Percentiles rank a stretch among this genome's conserved stretches.
Evolutionary conservation across 1,140 invertebrate genomes (phyloP).

Genomic region (Macrostomum lignano): DNA sequence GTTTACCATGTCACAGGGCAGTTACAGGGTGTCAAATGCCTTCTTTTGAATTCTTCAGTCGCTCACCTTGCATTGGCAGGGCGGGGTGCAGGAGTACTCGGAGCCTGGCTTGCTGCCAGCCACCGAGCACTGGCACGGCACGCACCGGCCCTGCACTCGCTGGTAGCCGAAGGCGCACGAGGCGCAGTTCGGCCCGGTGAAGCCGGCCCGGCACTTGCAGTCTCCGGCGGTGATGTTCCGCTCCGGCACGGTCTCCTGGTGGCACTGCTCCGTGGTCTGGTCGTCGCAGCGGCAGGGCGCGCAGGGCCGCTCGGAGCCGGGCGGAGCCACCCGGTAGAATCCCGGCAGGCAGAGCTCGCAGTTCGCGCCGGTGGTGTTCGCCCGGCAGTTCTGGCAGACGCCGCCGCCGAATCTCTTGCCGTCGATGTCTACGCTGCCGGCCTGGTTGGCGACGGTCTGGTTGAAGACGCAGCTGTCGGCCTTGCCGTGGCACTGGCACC

Average conservation of each 20-base stretch:
- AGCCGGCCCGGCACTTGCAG: constrained; percentile 19
- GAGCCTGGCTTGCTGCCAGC: constrained; percentile 12
- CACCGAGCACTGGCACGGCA: constrained; percentile 16
- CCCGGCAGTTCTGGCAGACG: constrained; percentile 72
- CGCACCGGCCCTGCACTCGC: constrained; percentile 25
- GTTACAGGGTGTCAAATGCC: too few relatives aligned
- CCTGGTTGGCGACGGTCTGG: constrained; percentile 42
- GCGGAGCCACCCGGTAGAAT: constrained; percentile 71
- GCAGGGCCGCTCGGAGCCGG: too few relatives aligned
- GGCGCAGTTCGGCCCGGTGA: constrained; percentile 15
- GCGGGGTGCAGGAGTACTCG: constrained; percentile 12
- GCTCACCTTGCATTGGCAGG: constrained; percentile 20
- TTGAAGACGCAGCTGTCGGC: constrained; percentile 61
- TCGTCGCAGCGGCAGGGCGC: too few relatives aligned
- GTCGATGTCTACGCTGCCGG: constrained; percentile 37
- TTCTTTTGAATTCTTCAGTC: too few relatives aligned
- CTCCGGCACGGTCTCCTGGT: too few relatives aligned
- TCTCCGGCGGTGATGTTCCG: too few relatives aligned
- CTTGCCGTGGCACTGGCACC: constrained; percentile 84
- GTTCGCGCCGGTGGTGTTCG: constrained; percentile 76
- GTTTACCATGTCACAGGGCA: too few relatives aligned
- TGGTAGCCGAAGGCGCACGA: constrained; percentile 43
- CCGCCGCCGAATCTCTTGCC: constrained; percentile 41
- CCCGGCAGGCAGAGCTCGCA: constrained; percentile 92
- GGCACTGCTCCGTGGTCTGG: too few relatives aligned